Evolutionary conservation across 2,113 vertebrate species (phyloP), one percentile per base, ranked within the genome.

Genomic region (Barnardius zonarius): DNA sequence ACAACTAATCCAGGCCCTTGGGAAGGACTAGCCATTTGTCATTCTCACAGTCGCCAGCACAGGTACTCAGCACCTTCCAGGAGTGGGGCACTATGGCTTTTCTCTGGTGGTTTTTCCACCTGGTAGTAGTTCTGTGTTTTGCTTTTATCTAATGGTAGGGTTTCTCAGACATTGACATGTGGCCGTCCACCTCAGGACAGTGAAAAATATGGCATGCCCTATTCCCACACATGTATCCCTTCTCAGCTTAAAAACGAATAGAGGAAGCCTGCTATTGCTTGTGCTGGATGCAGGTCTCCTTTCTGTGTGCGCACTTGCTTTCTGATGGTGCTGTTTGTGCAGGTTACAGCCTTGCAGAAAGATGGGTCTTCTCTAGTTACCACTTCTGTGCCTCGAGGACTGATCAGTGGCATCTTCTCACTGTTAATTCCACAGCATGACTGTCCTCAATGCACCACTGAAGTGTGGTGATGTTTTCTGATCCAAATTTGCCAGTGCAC

Each of bases 261-360:
- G 43, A 25, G 37, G 18, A n/a, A 64, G n/a, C 5, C 10, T 1
- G 12, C 5, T 33, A 8, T 1, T 33, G 19, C 8, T 2, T 14
- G 16, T 67, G 72, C 61, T 67, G 79, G 17, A 5, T 35, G 46
- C 4, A 2, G 4, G 5, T 52, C 39, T 69, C 22, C 37, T 89
- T 74, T 61, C 6, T 3, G 0, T 5, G 5, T 8, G 20, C 11
- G 23, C 8, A 5, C 1, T 0, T 10, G 30, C 23, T 59, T 78
- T 68, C 37, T 43, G 44, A 11, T 44, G 37, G 22, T 17, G 17
- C 4, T 5, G 1, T 46, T 85, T 57, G 64, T 63, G 61, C 23
- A 13, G 10, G 17, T 39, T 10, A 41, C 14, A 19, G 16, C 39
- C 51, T 78, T 72, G 39, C 24, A 84, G 61, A 64, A 68, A n/a